Evolutionary conservation across 1,140 invertebrate genomes (phyloP).

Genomic region (Orius insidiosus): DNA sequence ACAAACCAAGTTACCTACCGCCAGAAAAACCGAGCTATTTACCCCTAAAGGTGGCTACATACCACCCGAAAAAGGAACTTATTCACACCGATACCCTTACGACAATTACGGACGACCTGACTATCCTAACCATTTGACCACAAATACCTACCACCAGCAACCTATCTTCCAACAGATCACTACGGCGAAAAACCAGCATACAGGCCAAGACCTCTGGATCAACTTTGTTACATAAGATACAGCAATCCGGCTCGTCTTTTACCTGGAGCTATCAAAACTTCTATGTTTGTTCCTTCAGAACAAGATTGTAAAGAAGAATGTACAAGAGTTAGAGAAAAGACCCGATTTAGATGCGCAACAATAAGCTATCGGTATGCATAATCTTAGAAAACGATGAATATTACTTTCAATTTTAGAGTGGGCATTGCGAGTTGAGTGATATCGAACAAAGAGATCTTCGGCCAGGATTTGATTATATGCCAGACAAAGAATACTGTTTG

Average conservation of each 20-base stretch:
- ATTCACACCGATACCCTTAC: not conserved
- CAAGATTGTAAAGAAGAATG: slow-evolving; percentile 51
- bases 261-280: slow-evolving; percentile 40
- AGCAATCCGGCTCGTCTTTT: slow-evolving; percentile 46
- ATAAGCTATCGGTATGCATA: slow-evolving; percentile 44
- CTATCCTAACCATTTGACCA: slow-evolving; percentile 7
- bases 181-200: not conserved
- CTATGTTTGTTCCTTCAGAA: slow-evolving; percentile 39
- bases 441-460: slow-evolving; percentile 47
- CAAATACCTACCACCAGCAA: slow-evolving; percentile 9
- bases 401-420: slow-evolving; percentile 16
- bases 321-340: slow-evolving; percentile 34
- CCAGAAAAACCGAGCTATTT: not conserved
- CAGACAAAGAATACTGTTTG: slow-evolving; percentile 35
- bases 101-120: not conserved
- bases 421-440: slow-evolving; percentile 49
- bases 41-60: not conserved
- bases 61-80: not conserved
- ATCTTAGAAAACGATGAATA: not conserved
- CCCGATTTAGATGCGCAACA: slow-evolving; percentile 46
- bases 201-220: slow-evolving; percentile 6
- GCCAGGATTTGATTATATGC: slow-evolving; percentile 41
- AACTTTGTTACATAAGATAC: slow-evolving; percentile 49
- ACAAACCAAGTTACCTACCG: not conserved
- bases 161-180: slow-evolving; percentile 1